A percentile compares a stretch with the other conserved stretches of the same genome.
These are phyloP conservation scores for Pterostichus madidus DNA, from an alignment of 2,888 invertebrate genomes.

Conservation along the genomic window DNA sequence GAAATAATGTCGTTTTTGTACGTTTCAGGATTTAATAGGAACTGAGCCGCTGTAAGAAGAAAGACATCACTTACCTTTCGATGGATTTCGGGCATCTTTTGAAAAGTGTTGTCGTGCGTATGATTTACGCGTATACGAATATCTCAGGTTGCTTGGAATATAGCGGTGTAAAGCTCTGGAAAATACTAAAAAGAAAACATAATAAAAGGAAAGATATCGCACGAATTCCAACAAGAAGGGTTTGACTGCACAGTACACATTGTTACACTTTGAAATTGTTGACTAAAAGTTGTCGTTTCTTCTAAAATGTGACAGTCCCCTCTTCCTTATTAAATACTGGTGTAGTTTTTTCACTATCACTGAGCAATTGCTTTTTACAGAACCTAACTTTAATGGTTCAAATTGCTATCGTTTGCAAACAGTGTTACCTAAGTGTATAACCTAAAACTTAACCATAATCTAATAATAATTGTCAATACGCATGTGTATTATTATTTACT, in stretches of 20 bases:
- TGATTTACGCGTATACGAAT: conserved; percentile 54
- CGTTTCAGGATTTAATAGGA: conserved; percentile 34
- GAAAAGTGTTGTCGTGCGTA: conserved; percentile 33
- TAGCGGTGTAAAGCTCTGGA: conserved; percentile 32
- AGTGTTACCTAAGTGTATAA: conserved; percentile 12
- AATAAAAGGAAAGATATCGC: background rate
- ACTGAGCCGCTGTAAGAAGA: conserved; percentile 15
- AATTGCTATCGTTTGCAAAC: conserved; percentile 25
- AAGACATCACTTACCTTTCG: conserved; percentile 19
- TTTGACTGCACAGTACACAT: conserved; percentile 23
- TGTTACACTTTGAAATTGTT: conserved; percentile 18
- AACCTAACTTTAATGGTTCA: conserved; percentile 4
- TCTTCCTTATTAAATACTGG: conserved; percentile 12
- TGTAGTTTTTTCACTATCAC: conserved; percentile 21
- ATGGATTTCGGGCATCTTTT: background rate
- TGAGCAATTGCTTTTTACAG: background rate
- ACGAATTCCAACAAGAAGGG: conserved; percentile 25
- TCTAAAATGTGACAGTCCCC: conserved; percentile 4
- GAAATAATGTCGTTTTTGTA: conserved; percentile 19
- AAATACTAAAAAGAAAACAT: conserved; percentile 14
- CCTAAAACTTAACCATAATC: conserved; percentile 1
- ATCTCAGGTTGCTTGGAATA: conserved; percentile 49
- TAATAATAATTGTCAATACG: background rate
- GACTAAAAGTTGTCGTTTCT: background rate
- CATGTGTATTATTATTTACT: background rate